Evolutionary conservation across 2,888 invertebrate genomes (phyloP), one percentile per base, ranked within the genome.

Genomic region (Empis stercorea): DNA sequence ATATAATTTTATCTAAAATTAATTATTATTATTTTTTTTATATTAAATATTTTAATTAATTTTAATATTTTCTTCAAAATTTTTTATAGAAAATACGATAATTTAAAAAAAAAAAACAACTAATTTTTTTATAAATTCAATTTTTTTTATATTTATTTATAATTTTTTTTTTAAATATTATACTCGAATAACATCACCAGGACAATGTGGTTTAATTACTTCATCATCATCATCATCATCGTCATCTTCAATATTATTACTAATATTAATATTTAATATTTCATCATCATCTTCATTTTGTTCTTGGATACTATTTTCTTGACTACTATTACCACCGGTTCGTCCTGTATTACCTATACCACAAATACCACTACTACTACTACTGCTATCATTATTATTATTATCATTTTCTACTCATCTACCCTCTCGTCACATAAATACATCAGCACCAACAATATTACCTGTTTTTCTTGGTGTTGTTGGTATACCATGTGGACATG

Each of bases 381-480:
- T 9, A 36, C 5, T 36, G 17, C 13, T 17, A 38, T 20, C 52
- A 13, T 56, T 54, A 46, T 51, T 51, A 42, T 50, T 44, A 46
- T 53, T 50, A 41, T 56, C 54, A 48, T 36, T 47, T 34, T 54
- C 53, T 53, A 48, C 57, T 66, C 67, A 64, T 56, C 60, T 60
- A 45, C 58, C 56, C 45, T 63, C 64, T 52, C 75, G 80, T 86
- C 84, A 87, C 86, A 86, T 87, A 65, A 86, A 87, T 57, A 86
- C 81, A 65, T 85, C 85, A 49, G 79, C 83, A 52, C 80, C 80
- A 43, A 78, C 71, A 50, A 73, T 70, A 27, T 23, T 45, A 10
- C 34, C 44, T 10, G 53, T 52, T 50, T 68, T 69, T 16, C 68
- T 60, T 15, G 70, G 69, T 47, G 69, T 70, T 17, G 66, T 62